Evolutionary conservation across 2,113 vertebrate genomes (phyloP), one percentile per base, ranked within the genome.

Genomic region (Ranitomeya variabilis): DNA sequence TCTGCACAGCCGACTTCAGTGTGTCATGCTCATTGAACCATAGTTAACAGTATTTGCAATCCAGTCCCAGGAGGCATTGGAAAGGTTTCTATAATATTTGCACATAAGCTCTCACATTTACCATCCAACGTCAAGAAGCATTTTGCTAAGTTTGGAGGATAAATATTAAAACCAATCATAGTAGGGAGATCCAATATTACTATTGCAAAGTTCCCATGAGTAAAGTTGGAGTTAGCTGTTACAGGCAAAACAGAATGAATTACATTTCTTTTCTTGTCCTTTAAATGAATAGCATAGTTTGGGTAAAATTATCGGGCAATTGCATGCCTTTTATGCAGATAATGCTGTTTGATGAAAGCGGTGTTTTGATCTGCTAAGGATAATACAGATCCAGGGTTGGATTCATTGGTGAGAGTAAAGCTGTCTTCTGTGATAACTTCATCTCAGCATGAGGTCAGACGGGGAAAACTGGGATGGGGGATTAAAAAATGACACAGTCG

Each of bases 361-460:
- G 93, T 94, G 95, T 97, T 98, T 98, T 98, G 97, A 99, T 98
- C 97, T 98, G 96, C 95, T 94, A 93, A 95, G 96, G 95, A 96
- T 97, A 97, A 97, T 97, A 96, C 95, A 96, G 96, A 97, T 96
- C 94, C 95, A 94, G 95, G 95, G 95, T 93, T 95, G 96, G 96
- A 93, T 97, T 96, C 96, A 96, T 96, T 96, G 96, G 95, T 96
- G 93, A 96, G 95, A 97, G 97, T 95, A 96, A 98, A 97, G 97
- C 97, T 98, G 97, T 98, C 97, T 95, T 97, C 95, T 94, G 95
- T 98, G 97, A 99, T 98, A 99, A 98, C 97, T 97, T 97, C 97
- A 97, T 97, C 97, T 94, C 98, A 94, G 97, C 97, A 97, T 97
- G 97, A 96, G 97, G 97, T 97, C 96, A 94, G 95, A 95, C 94